Conservation (phyloP, 2,797 vertebrate species). For the Tangara arthus region DNA sequence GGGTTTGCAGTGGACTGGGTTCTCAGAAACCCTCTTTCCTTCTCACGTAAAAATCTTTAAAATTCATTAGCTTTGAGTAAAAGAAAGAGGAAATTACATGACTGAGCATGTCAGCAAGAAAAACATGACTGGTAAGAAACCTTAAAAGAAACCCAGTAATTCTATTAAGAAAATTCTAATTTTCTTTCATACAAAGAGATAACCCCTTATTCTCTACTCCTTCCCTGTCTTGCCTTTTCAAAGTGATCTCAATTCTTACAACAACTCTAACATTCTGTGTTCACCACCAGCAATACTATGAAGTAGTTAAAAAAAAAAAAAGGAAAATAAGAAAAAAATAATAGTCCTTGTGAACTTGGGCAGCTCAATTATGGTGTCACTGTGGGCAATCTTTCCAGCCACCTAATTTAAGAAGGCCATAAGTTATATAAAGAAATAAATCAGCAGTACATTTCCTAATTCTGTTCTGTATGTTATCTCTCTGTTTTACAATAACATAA, state of each 20-base stretch:
- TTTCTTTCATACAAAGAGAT: background rate
- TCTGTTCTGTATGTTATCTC: background rate
- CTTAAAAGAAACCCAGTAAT: background rate
- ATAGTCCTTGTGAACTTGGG: background rate
- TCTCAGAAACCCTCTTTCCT: background rate
- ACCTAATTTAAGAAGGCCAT: background rate
- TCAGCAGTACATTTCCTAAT: background rate
- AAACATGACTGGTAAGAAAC: background rate
- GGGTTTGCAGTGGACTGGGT: background rate
- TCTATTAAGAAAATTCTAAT: background rate
- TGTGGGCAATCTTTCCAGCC: background rate
- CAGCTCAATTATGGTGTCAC: fast-evolving
- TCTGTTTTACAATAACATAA: background rate
- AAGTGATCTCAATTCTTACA: background rate
- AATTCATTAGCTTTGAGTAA: background rate
- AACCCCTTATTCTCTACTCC: background rate
- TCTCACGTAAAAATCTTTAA: background rate
- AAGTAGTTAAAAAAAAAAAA: background rate
- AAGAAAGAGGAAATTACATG: background rate
- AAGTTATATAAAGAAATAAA: background rate
- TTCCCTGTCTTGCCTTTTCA: background rate
- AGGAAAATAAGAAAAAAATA: background rate
- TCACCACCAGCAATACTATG: background rate
- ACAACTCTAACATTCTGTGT: background rate
- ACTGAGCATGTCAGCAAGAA: background rate